Base-by-base conservation (phyloP, 2,888 invertebrate species). In the Eupithecia subfuscata region DNA sequence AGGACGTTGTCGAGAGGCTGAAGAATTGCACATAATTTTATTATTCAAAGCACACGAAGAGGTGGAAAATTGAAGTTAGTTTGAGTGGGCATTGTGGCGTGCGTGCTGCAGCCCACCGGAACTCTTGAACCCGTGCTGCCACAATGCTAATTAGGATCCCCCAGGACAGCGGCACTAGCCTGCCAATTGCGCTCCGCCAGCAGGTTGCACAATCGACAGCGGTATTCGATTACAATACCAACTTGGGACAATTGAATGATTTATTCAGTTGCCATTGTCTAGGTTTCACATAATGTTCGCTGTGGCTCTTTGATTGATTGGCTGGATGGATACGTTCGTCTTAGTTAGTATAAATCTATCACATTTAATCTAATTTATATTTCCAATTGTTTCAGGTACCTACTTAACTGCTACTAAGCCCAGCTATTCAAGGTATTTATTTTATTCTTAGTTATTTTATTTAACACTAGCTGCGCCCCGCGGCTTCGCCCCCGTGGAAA, bases 61-160 rank as follows among this genome's bases (percentile, higher is more conserved):
- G 83, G 86, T 86, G 82, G 84, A 87, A 89, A 89, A 89, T 88
- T 86, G 87, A 89, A 89, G 87, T 85, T 82, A 89, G 87, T 85
- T 82, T 85, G 84, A 89, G 89, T 83, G 86, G 83, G 86, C 85
- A 87, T 90, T 89, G 88, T 88, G 86, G 79, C 80, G 84, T 85
- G 89, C 89, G 88, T 88, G 87, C 84, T 85, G 86, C 82, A 86
- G 87, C 88, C 84, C 84, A 81, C 85, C 86, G 87, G 88, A 87
- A 86, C 85, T 82, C 88, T 85, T 83, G 79, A 83, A 83, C 79
- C 77, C 76, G 77, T 80, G 82, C 83, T 83, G 79, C 80, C 79
- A 82, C 83, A 84, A 84, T 88, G 85, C 86, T 90, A 89, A 91
- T 90, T 87, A 87, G 83, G 78, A 83, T 80, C 85, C 87, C 82